Percentiles rank a stretch among this genome's conserved stretches.
These are phyloP conservation scores for Colletes collaris DNA, from an alignment of 2,888 invertebrate species.

Conservation along the genomic window DNA sequence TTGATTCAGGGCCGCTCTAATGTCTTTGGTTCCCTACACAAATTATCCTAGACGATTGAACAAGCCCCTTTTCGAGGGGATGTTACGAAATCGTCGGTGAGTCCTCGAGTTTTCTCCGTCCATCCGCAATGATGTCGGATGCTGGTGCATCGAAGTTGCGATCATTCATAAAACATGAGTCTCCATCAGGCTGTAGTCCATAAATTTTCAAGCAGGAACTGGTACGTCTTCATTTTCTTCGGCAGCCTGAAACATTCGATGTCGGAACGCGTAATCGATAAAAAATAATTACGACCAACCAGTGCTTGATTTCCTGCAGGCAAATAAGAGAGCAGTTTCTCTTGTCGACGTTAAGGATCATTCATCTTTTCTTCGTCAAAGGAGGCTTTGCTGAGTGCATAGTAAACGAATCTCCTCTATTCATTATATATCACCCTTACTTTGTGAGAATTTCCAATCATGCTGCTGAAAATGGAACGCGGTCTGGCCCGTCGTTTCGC, in stretches of 20 bases:
- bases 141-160: conserved; percentile 67
- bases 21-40: conserved; percentile 58
- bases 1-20: conserved; percentile 24
- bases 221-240: conserved; percentile 70
- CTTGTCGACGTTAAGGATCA: conserved; percentile 61
- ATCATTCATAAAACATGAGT: conserved; percentile 80
- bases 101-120: conserved; percentile 63
- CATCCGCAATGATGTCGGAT: conserved; percentile 66
- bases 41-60: conserved; percentile 69
- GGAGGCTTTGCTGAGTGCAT: conserved; percentile 57
- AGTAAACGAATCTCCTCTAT: conserved; percentile 62
- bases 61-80: conserved; percentile 45
- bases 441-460: conserved; percentile 40
- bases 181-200: conserved; percentile 74
- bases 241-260: conserved; percentile 61
- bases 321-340: conserved; percentile 60
- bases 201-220: conserved; percentile 76
- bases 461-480: conserved; percentile 14
- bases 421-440: conserved; percentile 41
- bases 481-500: not conserved
- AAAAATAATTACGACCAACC: conserved; percentile 72
- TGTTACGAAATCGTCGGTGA: conserved; percentile 45
- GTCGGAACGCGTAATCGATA: conserved; percentile 66
- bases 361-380: conserved; percentile 62
- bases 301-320: conserved; percentile 52